A percentile compares a stretch with the other conserved stretches of the same genome.
phyloP scores from a whole-genome alignment of 2,888 invertebrate species.

The Muscina levida region DNA sequence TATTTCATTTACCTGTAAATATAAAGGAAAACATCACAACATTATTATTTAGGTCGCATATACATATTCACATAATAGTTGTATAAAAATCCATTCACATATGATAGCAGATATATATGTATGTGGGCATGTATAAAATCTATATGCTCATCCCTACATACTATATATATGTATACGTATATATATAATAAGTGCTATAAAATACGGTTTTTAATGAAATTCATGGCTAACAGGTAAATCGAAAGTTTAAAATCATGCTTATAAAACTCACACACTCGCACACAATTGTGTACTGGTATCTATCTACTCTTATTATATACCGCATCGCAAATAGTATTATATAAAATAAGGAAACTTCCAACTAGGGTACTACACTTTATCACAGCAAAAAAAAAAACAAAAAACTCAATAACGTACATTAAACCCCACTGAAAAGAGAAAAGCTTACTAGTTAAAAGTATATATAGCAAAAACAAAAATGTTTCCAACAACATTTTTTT shows the following conservation, averaged over 20 bases:
- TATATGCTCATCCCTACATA: neutral
- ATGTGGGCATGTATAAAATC: neutral
- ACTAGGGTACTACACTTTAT: no score
- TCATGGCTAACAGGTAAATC: constrained; percentile 3
- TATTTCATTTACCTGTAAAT: constrained; percentile 52
- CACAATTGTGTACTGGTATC: no score
- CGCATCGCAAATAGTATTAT: no score
- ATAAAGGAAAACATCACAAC: constrained; percentile 10
- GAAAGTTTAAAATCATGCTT: neutral
- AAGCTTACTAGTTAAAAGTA: constrained; percentile 12
- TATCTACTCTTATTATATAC: no score
- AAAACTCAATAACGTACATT: constrained; percentile 5
- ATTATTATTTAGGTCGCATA: constrained; percentile 21
- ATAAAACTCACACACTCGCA: no score
- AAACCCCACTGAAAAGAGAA: constrained; percentile 14
- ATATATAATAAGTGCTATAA: neutral
- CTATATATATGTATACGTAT: neutral
- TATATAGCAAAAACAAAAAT: constrained; percentile 7
- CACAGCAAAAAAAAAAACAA: no score
- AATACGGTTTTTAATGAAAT: constrained; percentile 23
- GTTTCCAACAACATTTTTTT: constrained; percentile 28
- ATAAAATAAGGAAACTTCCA: no score
- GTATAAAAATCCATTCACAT: constrained; percentile 24
- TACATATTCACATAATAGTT: constrained; percentile 14
- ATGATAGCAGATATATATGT: neutral